A percentile compares a stretch with the other conserved stretches of the same genome.
These are phyloP conservation scores for Hippocampus comes DNA, from an alignment of 2,113 vertebrate species.

Conservation along the genomic window DNA sequence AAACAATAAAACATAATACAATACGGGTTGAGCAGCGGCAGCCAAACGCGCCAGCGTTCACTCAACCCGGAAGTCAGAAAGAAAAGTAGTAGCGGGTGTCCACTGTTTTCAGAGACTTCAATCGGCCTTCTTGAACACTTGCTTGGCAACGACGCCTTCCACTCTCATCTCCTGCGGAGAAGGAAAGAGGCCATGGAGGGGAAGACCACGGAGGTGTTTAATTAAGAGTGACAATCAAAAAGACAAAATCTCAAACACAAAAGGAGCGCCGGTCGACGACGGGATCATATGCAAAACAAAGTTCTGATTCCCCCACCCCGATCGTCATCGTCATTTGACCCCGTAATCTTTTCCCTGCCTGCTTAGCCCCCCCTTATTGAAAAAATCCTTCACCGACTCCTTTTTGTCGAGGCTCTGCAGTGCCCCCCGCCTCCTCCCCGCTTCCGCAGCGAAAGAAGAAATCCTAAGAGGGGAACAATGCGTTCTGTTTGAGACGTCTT, in stretches of 20 bases:
- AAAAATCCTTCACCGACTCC: neutral
- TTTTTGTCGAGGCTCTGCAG: neutral
- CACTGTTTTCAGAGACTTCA: constrained; percentile 40
- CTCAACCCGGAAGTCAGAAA: no score
- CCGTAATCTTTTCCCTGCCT: constrained; percentile 20
- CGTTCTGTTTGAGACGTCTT: constrained; percentile 23
- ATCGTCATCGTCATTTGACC: constrained; percentile 28
- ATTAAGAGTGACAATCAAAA: constrained; percentile 11
- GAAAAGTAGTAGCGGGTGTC: neutral
- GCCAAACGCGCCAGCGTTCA: no score
- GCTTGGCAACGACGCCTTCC: constrained; percentile 77
- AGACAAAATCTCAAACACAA: constrained; percentile 28
- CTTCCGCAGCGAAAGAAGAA: constrained; percentile 16
- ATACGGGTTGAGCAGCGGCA: no score
- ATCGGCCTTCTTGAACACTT: constrained; percentile 85
- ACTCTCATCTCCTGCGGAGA: constrained; percentile 83
- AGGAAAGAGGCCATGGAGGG: constrained; percentile 4
- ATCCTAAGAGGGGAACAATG: constrained; percentile 35
- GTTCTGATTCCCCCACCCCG: neutral
- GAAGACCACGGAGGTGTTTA: neutral
- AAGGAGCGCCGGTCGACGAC: constrained; percentile 12
- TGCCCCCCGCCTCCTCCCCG: neutral
- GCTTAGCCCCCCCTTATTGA: neutral
- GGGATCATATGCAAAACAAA: constrained; percentile 22
- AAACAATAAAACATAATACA: no score